Percentiles rank a stretch among this genome's conserved stretches.
Evolutionary conservation across 2,797 vertebrate genomes (phyloP).

Genomic region (Leuciscus waleckii): DNA sequence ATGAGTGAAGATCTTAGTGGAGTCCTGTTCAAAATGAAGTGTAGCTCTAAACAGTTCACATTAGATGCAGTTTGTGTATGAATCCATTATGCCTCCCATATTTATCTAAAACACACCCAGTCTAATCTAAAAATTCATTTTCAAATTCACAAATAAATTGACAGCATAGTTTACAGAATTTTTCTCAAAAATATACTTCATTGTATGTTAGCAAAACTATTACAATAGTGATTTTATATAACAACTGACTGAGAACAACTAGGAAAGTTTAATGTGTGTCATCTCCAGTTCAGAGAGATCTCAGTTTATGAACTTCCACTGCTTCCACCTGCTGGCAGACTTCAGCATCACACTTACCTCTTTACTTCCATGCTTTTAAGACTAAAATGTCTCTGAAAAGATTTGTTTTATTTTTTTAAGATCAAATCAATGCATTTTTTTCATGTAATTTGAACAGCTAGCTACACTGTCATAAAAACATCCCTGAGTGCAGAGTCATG

Average conservation of each 20-base stretch:
- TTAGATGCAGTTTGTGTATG: neutral
- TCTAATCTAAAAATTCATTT: neutral
- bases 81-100: neutral
- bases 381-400: neutral
- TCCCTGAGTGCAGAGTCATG: neutral
- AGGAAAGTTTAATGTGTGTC: neutral
- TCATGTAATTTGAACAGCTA: neutral
- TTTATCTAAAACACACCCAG: conserved; percentile 10
- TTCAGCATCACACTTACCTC: neutral
- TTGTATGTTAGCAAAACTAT: conserved; percentile 24
- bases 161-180: conserved; percentile 8
- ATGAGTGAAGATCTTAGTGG: neutral
- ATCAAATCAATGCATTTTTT: neutral
- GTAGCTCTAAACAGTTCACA: neutral
- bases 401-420: neutral
- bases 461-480: neutral
- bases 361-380: neutral
- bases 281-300: neutral
- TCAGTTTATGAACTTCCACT: neutral
- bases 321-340: conserved; percentile 25
- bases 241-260: neutral
- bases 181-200: conserved; percentile 47
- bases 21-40: neutral
- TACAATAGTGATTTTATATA: neutral
- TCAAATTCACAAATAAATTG: neutral